Conservation (phyloP, 2,888 invertebrate species). For the Hydriomena furcata region DNA sequence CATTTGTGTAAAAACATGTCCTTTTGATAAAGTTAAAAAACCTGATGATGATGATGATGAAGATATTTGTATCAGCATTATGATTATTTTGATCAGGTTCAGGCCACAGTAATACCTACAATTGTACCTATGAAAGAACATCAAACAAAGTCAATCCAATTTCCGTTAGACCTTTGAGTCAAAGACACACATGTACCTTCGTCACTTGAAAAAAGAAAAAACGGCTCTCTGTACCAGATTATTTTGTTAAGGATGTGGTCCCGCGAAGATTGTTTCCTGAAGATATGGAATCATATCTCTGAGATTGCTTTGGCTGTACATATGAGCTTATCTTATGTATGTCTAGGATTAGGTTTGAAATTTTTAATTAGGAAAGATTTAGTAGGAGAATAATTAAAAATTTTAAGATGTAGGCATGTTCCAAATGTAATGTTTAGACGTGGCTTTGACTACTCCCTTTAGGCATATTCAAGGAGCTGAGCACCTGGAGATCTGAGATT, state of each 20-base stretch:
- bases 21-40: too few relatives aligned
- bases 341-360: too few relatives aligned
- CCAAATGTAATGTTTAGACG: too few relatives aligned
- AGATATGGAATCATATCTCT: conserved; percentile 11
- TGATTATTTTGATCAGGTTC: neutral
- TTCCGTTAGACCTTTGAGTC: conserved; percentile 15
- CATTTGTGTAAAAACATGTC: too few relatives aligned
- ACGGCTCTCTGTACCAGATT: neutral
- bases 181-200: conserved; percentile 9
- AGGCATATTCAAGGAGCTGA: too few relatives aligned
- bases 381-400: too few relatives aligned
- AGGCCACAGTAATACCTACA: neutral
- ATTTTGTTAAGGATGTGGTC: conserved; percentile 3
- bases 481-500: too few relatives aligned
- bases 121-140: conserved; percentile 5
- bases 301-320: neutral
- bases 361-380: too few relatives aligned
- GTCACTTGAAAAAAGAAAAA: conserved; percentile 2
- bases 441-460: too few relatives aligned
- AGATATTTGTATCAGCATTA: too few relatives aligned
- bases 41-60: too few relatives aligned
- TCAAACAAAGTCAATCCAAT: conserved; percentile 9
- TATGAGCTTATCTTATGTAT: neutral
- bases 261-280: conserved; percentile 13
- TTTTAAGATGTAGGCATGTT: too few relatives aligned